Evolutionary conservation across 2,113 vertebrate species (phyloP), one percentile per base, ranked within the genome.

Genomic region (Oxygymnocypris stewartii): DNA sequence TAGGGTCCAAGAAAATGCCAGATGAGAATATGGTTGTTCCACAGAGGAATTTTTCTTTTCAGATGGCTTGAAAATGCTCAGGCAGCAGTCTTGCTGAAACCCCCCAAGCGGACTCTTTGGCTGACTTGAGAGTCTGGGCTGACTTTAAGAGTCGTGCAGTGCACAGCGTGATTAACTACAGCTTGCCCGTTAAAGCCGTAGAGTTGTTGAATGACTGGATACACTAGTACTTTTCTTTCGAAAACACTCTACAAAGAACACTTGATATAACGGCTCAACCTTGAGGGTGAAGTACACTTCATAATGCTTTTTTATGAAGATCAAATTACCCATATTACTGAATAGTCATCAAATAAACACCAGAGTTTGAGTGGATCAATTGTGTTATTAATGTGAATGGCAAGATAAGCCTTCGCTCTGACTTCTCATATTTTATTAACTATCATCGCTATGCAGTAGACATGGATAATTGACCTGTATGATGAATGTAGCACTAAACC

Each of bases 131-230:
- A 69, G 74, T 84, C 42, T 78, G 61, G 63, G 35, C 67, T 31
- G 69, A 59, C 44, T 85, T 65, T 28, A 88, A 65, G 83, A 88
- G 76, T 37, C 10, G 16, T 85, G 82, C 76, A 31, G 42, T 10
- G 75, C 76, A n/a, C 77, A 23, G 28, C 28, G 51, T 88, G 65
- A 86, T 81, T 74, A 86, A 86, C 79, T 35, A 35, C 51, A 47
- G 65, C 23, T 85, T 69, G 65, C 49, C 85, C 51, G 37, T 65
- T 79, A 86, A 40, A 73, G 78, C 31, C 57, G 23, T 12, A 75
- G 79, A 49, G 44, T 86, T 31, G 40, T 20, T 71, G 65, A 31
- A 47, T 75, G 67, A 31, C 40, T 86, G 65, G 77, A 86, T 79
- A 54, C 28, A 16, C 20, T 71, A 37, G 9, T 73, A 20, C 57